Evolutionary conservation across 2,797 vertebrate species (phyloP).

Genomic region (Scyliorhinus canicula): DNA sequence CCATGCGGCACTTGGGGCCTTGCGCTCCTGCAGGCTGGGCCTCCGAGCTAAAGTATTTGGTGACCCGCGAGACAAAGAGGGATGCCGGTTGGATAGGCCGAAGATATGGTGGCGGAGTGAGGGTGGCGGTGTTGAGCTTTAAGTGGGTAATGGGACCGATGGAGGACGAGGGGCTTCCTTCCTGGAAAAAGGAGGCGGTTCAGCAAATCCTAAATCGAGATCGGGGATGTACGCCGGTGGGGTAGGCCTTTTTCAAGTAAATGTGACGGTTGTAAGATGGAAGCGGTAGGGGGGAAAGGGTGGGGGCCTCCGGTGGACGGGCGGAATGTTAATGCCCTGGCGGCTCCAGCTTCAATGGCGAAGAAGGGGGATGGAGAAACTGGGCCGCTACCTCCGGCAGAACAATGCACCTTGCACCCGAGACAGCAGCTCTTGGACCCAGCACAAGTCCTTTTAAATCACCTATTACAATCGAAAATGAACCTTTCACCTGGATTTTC

Average conservation of each 20-base stretch:
- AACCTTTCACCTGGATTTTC: neutral
- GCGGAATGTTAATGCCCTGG: neutral
- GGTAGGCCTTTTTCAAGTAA: neutral
- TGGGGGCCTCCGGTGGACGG: neutral
- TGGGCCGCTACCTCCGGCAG: neutral
- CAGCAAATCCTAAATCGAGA: neutral
- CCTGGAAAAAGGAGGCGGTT: neutral
- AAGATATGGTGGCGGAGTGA: neutral
- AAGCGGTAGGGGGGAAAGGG: neutral
- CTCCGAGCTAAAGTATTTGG: neutral
- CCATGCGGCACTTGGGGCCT: slow-evolving; percentile 31
- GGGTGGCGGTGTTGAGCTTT: too few relatives aligned
- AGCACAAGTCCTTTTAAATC: neutral
- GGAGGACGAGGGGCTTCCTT: too few relatives aligned
- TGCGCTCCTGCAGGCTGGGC: neutral
- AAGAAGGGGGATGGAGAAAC: neutral
- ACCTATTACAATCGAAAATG: neutral
- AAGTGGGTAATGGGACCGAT: neutral
- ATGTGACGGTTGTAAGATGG: neutral
- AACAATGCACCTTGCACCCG: slow-evolving; percentile 5
- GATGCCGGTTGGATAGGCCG: neutral
- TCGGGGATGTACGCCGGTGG: neutral
- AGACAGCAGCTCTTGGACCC: neutral
- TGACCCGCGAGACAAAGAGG: neutral
- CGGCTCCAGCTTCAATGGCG: neutral